Evolutionary conservation across 1,140 invertebrate species (phyloP), one percentile per base, ranked within the genome.

Genomic region (Papilio aristodemus): DNA sequence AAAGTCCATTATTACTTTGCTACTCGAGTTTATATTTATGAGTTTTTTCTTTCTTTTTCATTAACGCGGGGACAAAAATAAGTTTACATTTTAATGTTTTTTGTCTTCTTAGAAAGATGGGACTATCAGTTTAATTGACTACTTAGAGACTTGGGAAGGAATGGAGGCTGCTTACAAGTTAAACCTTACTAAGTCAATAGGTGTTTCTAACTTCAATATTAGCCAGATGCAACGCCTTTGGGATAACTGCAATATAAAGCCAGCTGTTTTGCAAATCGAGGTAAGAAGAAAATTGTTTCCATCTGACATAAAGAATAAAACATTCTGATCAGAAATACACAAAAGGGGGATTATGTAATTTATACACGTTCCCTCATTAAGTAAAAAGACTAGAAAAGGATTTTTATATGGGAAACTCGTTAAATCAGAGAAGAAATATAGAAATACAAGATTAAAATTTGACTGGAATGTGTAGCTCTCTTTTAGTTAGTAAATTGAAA

Each of bases 201-300:
- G 97, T 7, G 82, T 97, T 1, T 97, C 96, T 6, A 97, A 97
- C 81, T 98, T 97, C 80, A 97, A 96, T 77, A 91, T 92, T 27
- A 88, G 94, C 67, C 96, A 97, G 85, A 91, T 97, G 69, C 77
- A 94, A 69, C 91, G 94, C 27, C 88, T 97, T 10, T 87, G 95
- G 71, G 88, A 92, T 9, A 88, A 89, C 37, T 72, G 76, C 10
- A 72, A 68, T 41, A 83, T 90, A 11, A 90, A 90, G 70, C 86
- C 86, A 14, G 80, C 87, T 6, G 86, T 90, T n/a, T 69, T 89
- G 50, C 87, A 90, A 76, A 87, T 87, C 14, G 87, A 90, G 80
- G 87, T 89, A 36, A 67, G 69, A 62, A 46, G 8, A 19, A n/a
- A 64, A 38, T 13, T 39, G 66, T 32, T 32, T 32, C 41, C 36